Evolutionary conservation across 2,888 invertebrate species (phyloP), one percentile per base, ranked within the genome.

Genomic region (Scotopteryx bipunctaria): DNA sequence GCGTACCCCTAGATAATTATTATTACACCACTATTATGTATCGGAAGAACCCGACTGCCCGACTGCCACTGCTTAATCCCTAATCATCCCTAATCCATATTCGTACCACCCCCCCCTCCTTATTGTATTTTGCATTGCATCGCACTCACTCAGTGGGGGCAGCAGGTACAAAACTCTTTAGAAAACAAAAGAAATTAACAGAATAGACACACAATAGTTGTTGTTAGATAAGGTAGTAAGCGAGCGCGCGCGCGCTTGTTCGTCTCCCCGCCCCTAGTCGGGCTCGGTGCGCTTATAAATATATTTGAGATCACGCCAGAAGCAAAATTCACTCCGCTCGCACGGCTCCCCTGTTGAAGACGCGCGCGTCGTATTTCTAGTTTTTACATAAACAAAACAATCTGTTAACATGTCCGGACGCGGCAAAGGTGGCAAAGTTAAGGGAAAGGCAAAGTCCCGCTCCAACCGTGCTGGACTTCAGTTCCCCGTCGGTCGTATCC

Each of bases 381-480:
- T 11, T 4, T 9, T 27, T 27, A 11, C 27, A 11, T 27, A 27
- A 27, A 27, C 27, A 9, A 9, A 27, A 11, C 27, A n/a, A n/a
- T n/a, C n/a, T n/a, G n/a, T 27, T 27, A 2, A 27, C 33, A 33
- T 33, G 33, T 33, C 33, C 33, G 33, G 33, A 33, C 29, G 27
- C 16, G 41, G 8, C 48, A 41, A 33, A 33, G 33, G 33, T 9
- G 33, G 33, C 16, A 33, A 33, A 9, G 27, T 27, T 4, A 27
- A 27, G 27, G 40, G 57, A 43, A 8, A 40, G n/a, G 59, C 59
- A 6, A 55, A 55, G 73, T 53, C 61, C 19, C 55, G 60, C 11
- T 93, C 93, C 0, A 86, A 71, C 57, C 79, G 92, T 55, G 92
- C 93, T 46, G 92, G 92, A 27, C 78, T 60, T 3, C 91, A 91